Evolutionary conservation across 2,888 invertebrate genomes (phyloP), one percentile per base, ranked within the genome.

Genomic region (Zaprionus obscuricornis): DNA sequence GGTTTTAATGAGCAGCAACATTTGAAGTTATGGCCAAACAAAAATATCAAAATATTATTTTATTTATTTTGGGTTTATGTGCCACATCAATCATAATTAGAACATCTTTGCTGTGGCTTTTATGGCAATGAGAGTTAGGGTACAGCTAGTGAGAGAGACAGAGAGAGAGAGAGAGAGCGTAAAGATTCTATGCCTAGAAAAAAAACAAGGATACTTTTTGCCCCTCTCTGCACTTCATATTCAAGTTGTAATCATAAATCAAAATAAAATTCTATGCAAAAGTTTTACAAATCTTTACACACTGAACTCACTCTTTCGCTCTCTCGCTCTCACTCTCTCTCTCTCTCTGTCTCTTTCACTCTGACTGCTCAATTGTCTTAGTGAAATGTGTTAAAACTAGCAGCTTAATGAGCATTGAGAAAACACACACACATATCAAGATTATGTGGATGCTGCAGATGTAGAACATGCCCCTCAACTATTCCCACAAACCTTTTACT

Each of bases 61-160:
- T 22, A 5, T 4, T 22, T 22, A 7, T 36, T 6, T 24, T 49
- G 54, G 40, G 50, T 33, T n/a, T 51, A 14, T 39, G 33, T 37
- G 42, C 33, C 77, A 57, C 84, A 81, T 81, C 85, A 86, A 86
- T 86, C 85, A 86, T 86, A 84, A 82, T 86, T 86, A 87, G 73
- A 64, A 34, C 37, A 37, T n/a, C 57, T 84, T 76, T 67, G 84
- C 45, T 85, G 55, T 37, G 59, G 69, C 27, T 65, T 66, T 37
- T 5, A 22, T 22, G 7, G 22, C 8, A 13, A 37, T 58, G 22
- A 1, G 13, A 20, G 37, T 43, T 13, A 34, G 11, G 29, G 26
- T n/a, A 27, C 27, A 56, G 10, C 39, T 58, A 42, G 1, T 31
- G 18, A 37, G 2, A 26, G 17, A 27, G 5, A 11, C 31, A 22